These are phyloP conservation scores for Campoletis raptor DNA, from an alignment of 2,888 invertebrate genomes.

Conservation along the genomic window DNA sequence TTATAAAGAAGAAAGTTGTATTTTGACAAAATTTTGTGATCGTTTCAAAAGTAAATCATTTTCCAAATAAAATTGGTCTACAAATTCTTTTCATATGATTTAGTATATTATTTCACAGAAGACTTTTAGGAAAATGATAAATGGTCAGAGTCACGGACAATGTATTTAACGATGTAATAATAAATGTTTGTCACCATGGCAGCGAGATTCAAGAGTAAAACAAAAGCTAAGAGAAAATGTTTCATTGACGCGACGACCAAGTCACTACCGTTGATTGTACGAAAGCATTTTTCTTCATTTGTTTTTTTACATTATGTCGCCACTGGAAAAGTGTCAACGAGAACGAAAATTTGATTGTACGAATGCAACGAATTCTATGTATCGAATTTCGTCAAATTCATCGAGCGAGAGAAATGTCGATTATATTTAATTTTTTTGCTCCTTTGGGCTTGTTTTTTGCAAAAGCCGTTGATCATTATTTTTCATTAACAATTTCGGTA, in stretches of 20 bases:
- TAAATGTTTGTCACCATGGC: slow-evolving; percentile 22
- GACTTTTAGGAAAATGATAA: too few species aligned
- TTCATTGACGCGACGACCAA: slow-evolving; percentile 69
- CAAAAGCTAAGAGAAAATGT: slow-evolving; percentile 42
- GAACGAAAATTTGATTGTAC: slow-evolving; percentile 65
- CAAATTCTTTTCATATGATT: too few species aligned
- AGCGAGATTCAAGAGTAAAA: slow-evolving; percentile 58
- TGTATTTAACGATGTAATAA: background rate
- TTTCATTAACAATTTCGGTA: background rate
- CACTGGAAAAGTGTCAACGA: slow-evolving; percentile 38
- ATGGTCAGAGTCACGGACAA: too few species aligned
- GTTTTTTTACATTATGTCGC: slow-evolving; percentile 47
- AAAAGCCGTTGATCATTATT: background rate
- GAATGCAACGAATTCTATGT: slow-evolving; percentile 57
- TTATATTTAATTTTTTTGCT: background rate
- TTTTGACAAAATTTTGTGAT: too few species aligned
- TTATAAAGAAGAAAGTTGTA: too few species aligned
- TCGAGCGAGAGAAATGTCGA: background rate
- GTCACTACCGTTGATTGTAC: slow-evolving; percentile 83
- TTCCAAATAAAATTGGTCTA: background rate
- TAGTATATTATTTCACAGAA: too few species aligned
- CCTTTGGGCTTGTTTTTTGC: background rate
- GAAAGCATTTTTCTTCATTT: slow-evolving; percentile 80
- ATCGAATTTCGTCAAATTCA: slow-evolving; percentile 25
- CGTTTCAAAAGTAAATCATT: background rate